Evolutionary conservation across 2,797 vertebrate species (phyloP).

Genomic region (Peromyscus aztecus): DNA sequence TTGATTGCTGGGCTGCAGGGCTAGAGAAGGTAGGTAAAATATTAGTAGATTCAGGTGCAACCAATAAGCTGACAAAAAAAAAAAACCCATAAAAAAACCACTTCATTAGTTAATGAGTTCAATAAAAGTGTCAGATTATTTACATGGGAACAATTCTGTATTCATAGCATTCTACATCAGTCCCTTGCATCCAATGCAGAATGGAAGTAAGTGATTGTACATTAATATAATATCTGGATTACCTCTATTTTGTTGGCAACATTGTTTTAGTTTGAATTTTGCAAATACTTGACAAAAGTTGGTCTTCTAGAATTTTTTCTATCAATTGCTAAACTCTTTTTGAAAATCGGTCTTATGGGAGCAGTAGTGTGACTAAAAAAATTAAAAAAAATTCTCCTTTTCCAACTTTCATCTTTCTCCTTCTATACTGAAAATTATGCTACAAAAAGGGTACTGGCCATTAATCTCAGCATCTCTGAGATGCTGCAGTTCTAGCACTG

Average conservation of each 20-base stretch:
- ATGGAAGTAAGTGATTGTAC: fast-evolving
- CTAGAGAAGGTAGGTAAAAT: neutral
- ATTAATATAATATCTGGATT: neutral
- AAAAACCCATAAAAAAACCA: neutral
- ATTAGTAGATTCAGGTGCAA: neutral
- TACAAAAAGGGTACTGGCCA: neutral
- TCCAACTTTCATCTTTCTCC: neutral
- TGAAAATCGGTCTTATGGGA: neutral
- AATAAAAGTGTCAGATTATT: neutral
- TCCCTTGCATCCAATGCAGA: neutral
- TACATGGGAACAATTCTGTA: fast-evolving
- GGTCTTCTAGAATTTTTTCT: neutral
- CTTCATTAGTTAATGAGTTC: neutral
- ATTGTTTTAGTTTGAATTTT: neutral
- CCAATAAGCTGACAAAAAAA: neutral
- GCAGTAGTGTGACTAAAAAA: neutral
- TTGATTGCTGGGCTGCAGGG: neutral
- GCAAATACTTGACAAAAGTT: no score
- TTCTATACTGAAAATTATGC: neutral
- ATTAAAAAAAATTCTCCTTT: neutral
- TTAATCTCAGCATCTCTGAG: neutral
- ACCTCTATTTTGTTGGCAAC: fast-evolving
- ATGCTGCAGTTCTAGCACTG: no score
- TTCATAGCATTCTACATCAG: neutral
- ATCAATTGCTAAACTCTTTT: neutral